These are phyloP conservation scores for Spondyliosoma cantharus DNA, from an alignment of 2,797 vertebrate genomes.

Conservation along the genomic window DNA sequence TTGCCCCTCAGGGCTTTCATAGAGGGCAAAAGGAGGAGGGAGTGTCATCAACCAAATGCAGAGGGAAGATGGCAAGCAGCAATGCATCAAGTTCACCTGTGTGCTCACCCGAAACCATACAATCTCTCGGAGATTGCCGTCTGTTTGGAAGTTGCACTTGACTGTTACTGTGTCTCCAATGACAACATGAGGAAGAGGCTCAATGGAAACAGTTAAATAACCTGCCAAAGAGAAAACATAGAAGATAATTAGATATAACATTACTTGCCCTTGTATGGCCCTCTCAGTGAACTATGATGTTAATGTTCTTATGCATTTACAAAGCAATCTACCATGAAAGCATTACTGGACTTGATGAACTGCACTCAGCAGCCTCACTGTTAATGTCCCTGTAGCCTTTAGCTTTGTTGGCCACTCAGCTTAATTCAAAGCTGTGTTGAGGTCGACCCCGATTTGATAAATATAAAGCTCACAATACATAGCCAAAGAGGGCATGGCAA, in stretches of 20 bases:
- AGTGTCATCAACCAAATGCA: background rate
- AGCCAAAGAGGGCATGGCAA: no score
- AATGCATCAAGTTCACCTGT: slow-evolving; percentile 43
- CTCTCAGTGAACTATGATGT: background rate
- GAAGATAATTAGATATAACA: background rate
- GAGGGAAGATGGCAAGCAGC: background rate
- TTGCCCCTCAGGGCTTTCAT: no score
- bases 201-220: slow-evolving; percentile 92
- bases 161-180: slow-evolving; percentile 93
- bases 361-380: background rate
- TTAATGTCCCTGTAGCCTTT: background rate
- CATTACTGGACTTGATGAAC: background rate
- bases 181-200: slow-evolving; percentile 91
- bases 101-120: slow-evolving; percentile 94
- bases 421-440: background rate
- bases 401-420: background rate
- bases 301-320: background rate
- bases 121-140: slow-evolving; percentile 93
- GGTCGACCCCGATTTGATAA: background rate
- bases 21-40: background rate
- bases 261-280: background rate
- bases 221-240: slow-evolving; percentile 75
- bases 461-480: background rate
- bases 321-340: background rate
- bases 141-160: slow-evolving; percentile 96